phyloP scores from a whole-genome alignment of 2,797 vertebrate species.

The Podargus strigoides region DNA sequence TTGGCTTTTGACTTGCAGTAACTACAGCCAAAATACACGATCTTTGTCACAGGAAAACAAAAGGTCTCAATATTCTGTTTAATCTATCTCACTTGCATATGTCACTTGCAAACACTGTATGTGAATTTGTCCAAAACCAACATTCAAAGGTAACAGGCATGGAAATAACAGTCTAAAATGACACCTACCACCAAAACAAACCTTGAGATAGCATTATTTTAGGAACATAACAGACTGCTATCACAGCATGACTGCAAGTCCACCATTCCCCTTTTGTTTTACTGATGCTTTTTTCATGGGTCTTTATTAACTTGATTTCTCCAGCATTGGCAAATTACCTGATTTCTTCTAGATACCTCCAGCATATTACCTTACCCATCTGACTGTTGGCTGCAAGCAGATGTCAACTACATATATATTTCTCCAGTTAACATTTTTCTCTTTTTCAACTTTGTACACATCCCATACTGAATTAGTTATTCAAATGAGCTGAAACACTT shows the following conservation, averaged over 20 bases:
- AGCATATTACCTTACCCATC: background rate
- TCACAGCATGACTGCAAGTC: background rate
- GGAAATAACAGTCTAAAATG: slow-evolving; percentile 42
- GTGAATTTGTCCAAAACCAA: slow-evolving; percentile 64
- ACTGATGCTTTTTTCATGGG: background rate
- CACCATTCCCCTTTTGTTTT: background rate
- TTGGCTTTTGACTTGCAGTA: background rate
- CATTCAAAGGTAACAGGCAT: slow-evolving; percentile 9
- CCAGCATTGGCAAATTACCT: background rate
- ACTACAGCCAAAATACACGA: slow-evolving; percentile 25
- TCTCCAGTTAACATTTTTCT: background rate
- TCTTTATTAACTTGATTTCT: background rate
- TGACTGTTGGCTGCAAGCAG: background rate
- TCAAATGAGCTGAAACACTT: background rate
- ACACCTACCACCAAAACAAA: slow-evolving; percentile 32
- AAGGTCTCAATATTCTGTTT: slow-evolving; percentile 18
- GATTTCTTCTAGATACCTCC: background rate
- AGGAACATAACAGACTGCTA: background rate
- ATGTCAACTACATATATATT: background rate
- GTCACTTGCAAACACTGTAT: background rate
- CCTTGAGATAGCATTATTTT: background rate
- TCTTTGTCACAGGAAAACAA: slow-evolving; percentile 42
- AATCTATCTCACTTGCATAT: slow-evolving; percentile 1
- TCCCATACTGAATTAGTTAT: background rate
- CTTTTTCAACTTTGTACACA: background rate